A percentile compares a stretch with the other conserved stretches of the same genome.
Conservation (phyloP, 1,140 invertebrate genomes). For the Bombyx mandarina region DNA sequence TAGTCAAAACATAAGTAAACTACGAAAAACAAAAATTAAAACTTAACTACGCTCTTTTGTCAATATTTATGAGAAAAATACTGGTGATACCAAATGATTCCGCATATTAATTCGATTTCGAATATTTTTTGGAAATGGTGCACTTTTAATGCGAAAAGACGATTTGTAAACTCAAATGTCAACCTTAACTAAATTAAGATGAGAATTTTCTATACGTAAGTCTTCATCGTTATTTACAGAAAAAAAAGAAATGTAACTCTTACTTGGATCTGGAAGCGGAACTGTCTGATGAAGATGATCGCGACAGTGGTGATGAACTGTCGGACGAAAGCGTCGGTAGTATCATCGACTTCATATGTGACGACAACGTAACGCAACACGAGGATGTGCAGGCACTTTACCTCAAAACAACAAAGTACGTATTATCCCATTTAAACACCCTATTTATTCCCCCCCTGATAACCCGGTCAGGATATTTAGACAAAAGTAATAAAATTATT, state of each 20-base stretch:
- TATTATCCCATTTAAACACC: neutral
- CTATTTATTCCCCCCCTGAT: too few species aligned
- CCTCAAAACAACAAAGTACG: conserved; percentile 72
- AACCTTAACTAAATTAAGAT: neutral
- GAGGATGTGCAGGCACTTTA: conserved; percentile 73
- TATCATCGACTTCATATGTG: conserved; percentile 59
- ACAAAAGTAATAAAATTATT: too few species aligned
- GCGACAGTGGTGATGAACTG: conserved; percentile 44
- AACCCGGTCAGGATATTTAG: too few species aligned
- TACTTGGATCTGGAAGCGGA: conserved; percentile 74
- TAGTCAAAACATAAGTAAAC: too few species aligned
- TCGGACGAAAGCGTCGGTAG: conserved; percentile 52
- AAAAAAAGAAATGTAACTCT: conserved; percentile 37
- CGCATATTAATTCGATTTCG: too few species aligned
- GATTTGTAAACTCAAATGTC: too few species aligned
- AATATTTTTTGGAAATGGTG: too few species aligned
- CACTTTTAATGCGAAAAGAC: too few species aligned
- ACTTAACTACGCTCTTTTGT: too few species aligned
- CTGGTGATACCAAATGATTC: too few species aligned
- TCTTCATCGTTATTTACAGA: conserved; percentile 20
- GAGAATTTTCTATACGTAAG: neutral
- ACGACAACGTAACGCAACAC: conserved; percentile 47
- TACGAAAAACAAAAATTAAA: too few species aligned
- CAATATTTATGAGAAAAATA: too few species aligned
- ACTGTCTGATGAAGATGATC: conserved; percentile 54